Percentiles rank a stretch among this genome's conserved stretches.
phyloP scores from a whole-genome alignment of 2,113 vertebrate species.

The Loxodonta africana region DNA sequence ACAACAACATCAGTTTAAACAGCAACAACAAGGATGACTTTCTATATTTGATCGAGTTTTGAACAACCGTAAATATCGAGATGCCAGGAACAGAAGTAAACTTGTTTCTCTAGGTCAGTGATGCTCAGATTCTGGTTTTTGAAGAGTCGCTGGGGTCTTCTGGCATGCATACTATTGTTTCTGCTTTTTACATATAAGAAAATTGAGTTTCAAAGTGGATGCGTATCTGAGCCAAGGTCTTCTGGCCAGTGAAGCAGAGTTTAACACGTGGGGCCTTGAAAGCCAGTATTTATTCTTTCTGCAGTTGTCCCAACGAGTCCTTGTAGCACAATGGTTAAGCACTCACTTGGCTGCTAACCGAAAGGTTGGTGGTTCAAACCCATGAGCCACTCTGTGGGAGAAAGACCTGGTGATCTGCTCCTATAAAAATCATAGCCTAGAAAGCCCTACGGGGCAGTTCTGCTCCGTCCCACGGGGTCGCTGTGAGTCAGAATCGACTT shows the following conservation, averaged over 20 bases:
- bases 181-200: background rate
- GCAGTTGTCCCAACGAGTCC: too few relatives aligned
- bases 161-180: rapidly evolving
- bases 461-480: too few relatives aligned
- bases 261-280: rapidly evolving
- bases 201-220: background rate
- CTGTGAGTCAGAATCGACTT: too few relatives aligned
- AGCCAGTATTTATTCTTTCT: rapidly evolving
- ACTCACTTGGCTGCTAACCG: too few relatives aligned
- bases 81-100: rapidly evolving
- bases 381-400: too few relatives aligned
- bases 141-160: rapidly evolving
- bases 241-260: rapidly evolving
- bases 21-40: too few relatives aligned
- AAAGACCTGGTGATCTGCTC: too few relatives aligned
- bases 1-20: too few relatives aligned
- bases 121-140: background rate
- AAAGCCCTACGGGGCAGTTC: too few relatives aligned
- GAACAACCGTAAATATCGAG: rapidly evolving
- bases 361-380: too few relatives aligned
- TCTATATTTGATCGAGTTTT: background rate
- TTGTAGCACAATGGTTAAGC: too few relatives aligned
- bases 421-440: too few relatives aligned
- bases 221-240: rapidly evolving
- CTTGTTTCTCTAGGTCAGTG: background rate